A percentile compares a stretch with the other conserved stretches of the same genome.
Conservation (phyloP, 2,113 vertebrate species). For the Sula dactylatra region DNA sequence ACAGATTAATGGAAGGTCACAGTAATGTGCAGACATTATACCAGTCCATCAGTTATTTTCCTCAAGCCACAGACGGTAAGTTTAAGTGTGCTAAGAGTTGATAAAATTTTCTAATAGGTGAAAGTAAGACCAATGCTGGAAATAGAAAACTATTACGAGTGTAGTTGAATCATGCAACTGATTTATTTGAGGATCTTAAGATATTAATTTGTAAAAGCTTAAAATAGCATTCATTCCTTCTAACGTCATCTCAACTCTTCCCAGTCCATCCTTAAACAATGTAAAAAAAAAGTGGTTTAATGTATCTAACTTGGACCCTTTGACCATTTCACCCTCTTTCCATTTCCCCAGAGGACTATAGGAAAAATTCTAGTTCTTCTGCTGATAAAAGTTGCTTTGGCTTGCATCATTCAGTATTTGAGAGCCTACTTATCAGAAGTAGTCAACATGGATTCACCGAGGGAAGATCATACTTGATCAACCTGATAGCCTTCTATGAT, state of each 20-base stretch:
- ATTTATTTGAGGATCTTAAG: not conserved
- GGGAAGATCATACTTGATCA: too few species aligned
- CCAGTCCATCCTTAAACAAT: not conserved
- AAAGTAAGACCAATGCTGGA: not conserved
- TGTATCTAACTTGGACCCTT: not conserved
- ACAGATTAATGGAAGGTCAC: not conserved
- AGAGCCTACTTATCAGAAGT: not conserved
- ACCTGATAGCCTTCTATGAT: too few species aligned
- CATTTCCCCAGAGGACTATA: not conserved
- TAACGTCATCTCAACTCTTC: not conserved
- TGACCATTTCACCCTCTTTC: not conserved
- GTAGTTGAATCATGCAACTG: not conserved
- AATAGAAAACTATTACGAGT: not conserved
- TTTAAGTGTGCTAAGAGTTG: not conserved
- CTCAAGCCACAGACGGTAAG: not conserved
- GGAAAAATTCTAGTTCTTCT: not conserved
- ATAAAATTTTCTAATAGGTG: not conserved
- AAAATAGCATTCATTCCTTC: not conserved
- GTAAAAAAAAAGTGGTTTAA: not conserved
- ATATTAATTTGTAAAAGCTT: not conserved
- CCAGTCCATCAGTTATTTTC: not conserved
- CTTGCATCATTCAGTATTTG: not conserved
- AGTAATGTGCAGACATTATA: not conserved
- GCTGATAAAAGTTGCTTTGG: not conserved
- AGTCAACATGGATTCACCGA: too few species aligned